Conservation (phyloP, 2,888 invertebrate species). For the Cepaea hortensis region DNA sequence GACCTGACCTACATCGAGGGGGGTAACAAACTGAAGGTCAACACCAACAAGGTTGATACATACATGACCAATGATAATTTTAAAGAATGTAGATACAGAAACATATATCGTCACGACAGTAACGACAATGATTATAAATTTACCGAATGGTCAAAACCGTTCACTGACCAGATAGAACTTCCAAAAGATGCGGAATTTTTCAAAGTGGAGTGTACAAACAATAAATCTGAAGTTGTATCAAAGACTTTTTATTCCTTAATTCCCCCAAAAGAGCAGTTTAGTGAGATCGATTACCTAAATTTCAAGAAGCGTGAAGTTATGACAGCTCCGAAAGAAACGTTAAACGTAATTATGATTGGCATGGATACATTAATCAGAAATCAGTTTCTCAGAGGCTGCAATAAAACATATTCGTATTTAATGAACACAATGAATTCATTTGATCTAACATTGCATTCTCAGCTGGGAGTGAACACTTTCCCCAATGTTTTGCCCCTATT, state of each 20-base stretch:
- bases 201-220: slow-evolving; percentile 59
- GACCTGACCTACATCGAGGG: slow-evolving; percentile 50
- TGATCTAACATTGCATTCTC: slow-evolving; percentile 91
- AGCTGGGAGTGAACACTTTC: slow-evolving; percentile 95
- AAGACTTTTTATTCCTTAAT: slow-evolving; percentile 70
- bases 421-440: slow-evolving; percentile 82
- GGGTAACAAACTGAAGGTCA: slow-evolving; percentile 54
- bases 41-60: slow-evolving; percentile 47
- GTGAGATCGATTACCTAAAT: slow-evolving; percentile 46
- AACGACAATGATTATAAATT: slow-evolving; percentile 54
- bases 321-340: slow-evolving; percentile 59
- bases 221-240: slow-evolving; percentile 58
- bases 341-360: slow-evolving; percentile 88
- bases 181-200: slow-evolving; percentile 14
- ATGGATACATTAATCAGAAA: slow-evolving; percentile 90
- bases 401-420: slow-evolving; percentile 77
- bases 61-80: slow-evolving; percentile 28
- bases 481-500: slow-evolving; percentile 90
- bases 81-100: background rate
- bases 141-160: slow-evolving; percentile 42
- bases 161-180: slow-evolving; percentile 54
- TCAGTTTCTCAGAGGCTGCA: slow-evolving; percentile 90
- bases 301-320: slow-evolving; percentile 45
- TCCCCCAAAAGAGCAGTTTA: slow-evolving; percentile 56
- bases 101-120: slow-evolving; percentile 27